Base-by-base conservation (phyloP, 2,113 vertebrate species). In the Malurus alboscapulatus region DNA sequence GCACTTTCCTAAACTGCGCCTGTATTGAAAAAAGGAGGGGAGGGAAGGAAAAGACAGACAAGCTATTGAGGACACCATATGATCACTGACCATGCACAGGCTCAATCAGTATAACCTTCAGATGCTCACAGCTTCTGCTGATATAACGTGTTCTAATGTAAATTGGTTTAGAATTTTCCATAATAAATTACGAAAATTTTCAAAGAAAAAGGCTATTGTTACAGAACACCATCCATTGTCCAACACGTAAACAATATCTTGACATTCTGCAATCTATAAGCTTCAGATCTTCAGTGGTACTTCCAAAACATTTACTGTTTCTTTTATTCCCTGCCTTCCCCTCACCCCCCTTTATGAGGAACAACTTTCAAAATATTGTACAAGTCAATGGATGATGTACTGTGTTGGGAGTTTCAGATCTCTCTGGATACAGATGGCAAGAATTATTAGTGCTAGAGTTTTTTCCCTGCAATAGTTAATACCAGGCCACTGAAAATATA, bases 1-100 rank as follows among this genome's bases (percentile, higher is more conserved):
- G 92, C 94, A 98, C 94, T 98, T 90, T 98, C 94, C 95, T 97
- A 98, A 97, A 98, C 97, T 98, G 97, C 97, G 98, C 98, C 98
- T 98, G 97, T 98, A 97, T 97, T 97, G 97, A 96, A 97, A 95
- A 95, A 95, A 96, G 87, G 92, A 77, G 72, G 88, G 68, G 93
- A 91, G 79, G 96, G 94, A 97, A 97, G 97, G 94, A 97, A 97
- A 97, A 97, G 96, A 98, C 94, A 97, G 96, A 97, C 96, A 97
- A 92, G 79, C 96, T 97, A 90, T 93, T 97, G 94, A 97, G 96
- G 93, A 97, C 95, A 97, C 97, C 93, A 96, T 95, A 98, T 91
- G 81, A 95, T 97, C 95, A 98, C 92, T 96, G 96, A 97, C 97
- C 98, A 98, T 98, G 98, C 98, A 98, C 32, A 80, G 97, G 96